phyloP scores from a whole-genome alignment of 2,888 invertebrate species.

The Orthosia gracilis region DNA sequence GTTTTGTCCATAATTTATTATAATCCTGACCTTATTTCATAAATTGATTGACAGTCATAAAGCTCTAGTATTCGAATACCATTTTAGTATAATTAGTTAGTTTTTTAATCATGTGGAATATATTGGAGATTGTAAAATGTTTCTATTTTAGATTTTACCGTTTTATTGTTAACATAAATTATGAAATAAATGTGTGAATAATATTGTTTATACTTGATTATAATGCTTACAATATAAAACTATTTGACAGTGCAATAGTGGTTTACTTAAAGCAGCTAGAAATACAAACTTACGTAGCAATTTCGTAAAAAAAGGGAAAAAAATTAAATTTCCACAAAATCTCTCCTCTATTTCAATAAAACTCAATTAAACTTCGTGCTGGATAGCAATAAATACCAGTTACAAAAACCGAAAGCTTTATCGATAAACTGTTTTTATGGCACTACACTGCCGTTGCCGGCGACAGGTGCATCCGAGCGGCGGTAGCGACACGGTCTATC shows the following conservation, averaged over 20 bases:
- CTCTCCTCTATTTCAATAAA: constrained; percentile 43
- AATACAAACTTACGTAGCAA: neutral
- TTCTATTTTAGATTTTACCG: neutral
- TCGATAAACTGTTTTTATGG: constrained; percentile 74
- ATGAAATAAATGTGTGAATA: too few relatives aligned
- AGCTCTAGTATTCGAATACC: constrained; percentile 13
- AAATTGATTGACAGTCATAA: constrained; percentile 55
- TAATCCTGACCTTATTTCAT: constrained; percentile 51
- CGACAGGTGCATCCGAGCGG: constrained; percentile 83
- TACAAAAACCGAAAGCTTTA: constrained; percentile 63
- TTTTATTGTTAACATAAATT: neutral
- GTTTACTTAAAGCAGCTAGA: neutral
- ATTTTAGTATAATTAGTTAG: constrained; percentile 19
- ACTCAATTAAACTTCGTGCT: constrained; percentile 29
- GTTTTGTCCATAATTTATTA: constrained; percentile 57
- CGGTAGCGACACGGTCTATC: constrained; percentile 74
- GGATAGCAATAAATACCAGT: constrained; percentile 48
- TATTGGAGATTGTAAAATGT: constrained; percentile 3
- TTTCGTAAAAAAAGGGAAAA: neutral
- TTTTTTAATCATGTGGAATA: constrained; percentile 6
- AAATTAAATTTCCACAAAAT: neutral
- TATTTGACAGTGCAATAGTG: neutral
- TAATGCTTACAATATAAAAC: too few relatives aligned
- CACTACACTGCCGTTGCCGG: constrained; percentile 73
- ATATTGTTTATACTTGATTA: too few relatives aligned